Evolutionary conservation across 2,797 vertebrate genomes (phyloP).

Genomic region (Betta splendens): DNA sequence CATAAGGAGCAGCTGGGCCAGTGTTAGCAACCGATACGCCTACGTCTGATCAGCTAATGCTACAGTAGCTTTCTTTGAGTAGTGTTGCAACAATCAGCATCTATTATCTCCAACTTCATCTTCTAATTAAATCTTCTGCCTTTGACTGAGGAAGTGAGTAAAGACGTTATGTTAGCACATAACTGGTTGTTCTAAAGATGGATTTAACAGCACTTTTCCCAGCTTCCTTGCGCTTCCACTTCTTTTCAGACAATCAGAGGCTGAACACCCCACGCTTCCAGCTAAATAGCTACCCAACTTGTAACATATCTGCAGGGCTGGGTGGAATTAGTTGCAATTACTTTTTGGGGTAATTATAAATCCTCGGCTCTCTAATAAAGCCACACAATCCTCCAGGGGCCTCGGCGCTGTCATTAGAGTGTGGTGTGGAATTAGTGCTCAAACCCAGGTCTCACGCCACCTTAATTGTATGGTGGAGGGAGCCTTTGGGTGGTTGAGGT

Average conservation of each 20-base stretch:
- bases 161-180: too few relatives aligned
- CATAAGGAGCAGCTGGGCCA: too few relatives aligned
- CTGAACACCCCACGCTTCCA: constrained; percentile 19
- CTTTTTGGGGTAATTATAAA: constrained; percentile 69
- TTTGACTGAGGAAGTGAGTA: background rate
- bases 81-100: too few relatives aligned
- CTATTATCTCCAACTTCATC: too few relatives aligned
- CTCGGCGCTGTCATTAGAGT: constrained; percentile 53
- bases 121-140: too few relatives aligned
- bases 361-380: constrained; percentile 61
- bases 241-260: constrained; percentile 20
- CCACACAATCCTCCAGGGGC: constrained; percentile 49
- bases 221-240: constrained; percentile 10
- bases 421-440: constrained; percentile 51
- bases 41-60: too few relatives aligned
- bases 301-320: constrained; percentile 47
- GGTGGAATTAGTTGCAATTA: constrained; percentile 71
- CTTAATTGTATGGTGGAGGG: constrained; percentile 60
- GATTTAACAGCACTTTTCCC: constrained; percentile 1
- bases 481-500: constrained; percentile 67
- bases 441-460: constrained; percentile 65
- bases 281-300: constrained; percentile 32
- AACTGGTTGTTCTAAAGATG: too few relatives aligned
- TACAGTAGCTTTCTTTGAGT: too few relatives aligned
- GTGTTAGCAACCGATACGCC: too few relatives aligned